Evolutionary conservation across 2,888 invertebrate genomes (phyloP), one percentile per base, ranked within the genome.

Genomic region (Syrista parreyssii): DNA sequence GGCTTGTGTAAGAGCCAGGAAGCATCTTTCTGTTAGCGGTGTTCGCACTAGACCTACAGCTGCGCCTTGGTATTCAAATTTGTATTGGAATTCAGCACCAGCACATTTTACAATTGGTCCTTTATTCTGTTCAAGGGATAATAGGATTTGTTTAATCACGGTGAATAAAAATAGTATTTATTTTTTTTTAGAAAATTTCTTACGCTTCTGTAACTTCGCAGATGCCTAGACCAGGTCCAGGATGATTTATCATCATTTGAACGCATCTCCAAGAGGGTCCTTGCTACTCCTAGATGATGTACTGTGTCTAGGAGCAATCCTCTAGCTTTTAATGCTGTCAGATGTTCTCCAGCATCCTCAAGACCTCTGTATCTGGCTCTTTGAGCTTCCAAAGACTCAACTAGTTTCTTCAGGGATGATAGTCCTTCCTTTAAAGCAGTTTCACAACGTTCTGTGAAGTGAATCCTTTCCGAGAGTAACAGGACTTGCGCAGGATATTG

Each of bases 21-120:
- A 99, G 90, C 99, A 99, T 90, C 98, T 97, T 92, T 99, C 99
- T 31, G 99, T 99, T 77, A 99, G 93, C 55, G 97, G 97, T 0
- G 99, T 99, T 88, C 98, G 96, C 11, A 99, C 99, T 84, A 99
- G 94, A 92, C 98, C 98, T 69, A 96, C 95, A 3, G 97, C 96
- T 91, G 98, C 98, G n/a, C 99, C 99, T 87, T 99, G 96, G 91
- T 99, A 99, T 92, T 99, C 99, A 90, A 98, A 99, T 0, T 98
- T 97, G 92, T 99, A 99, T 35, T 96, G 94, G 93, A 99, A 98
- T 92, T 97, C 95, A 30, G 99, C 97, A 89, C 97, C 96, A 6
- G 97, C 99, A 96, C 99, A 99, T 91, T 95, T 95, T 77, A 98
- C 94, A 1, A 95, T 92, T 23, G 96, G 95, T 78, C 94, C 93